Conservation (phyloP, 2,888 invertebrate genomes). For the Zygaena filipendulae region DNA sequence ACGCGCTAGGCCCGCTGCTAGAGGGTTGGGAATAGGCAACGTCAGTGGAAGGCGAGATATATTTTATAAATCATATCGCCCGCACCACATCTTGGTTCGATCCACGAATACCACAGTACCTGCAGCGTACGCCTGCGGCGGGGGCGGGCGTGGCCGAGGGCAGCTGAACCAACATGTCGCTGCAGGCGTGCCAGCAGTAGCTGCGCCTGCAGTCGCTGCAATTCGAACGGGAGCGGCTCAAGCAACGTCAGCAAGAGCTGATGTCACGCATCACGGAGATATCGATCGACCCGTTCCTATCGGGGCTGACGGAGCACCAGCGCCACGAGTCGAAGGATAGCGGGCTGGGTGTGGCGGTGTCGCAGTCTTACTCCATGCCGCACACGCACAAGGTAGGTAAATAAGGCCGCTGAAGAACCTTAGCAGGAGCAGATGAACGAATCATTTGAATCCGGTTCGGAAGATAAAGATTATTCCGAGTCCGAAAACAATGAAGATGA, state of each 20-base stretch:
- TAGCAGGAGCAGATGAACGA: too few relatives aligned
- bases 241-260: conserved; percentile 86
- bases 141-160: conserved; percentile 68
- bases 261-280: conserved; percentile 76
- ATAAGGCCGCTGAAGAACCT: too few relatives aligned
- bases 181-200: conserved; percentile 78
- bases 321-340: conserved; percentile 96
- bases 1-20: conserved; percentile 80
- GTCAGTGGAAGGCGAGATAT: conserved; percentile 86
- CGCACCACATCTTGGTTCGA: conserved; percentile 98
- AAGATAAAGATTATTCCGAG: too few relatives aligned
- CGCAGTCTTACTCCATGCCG: conserved; percentile 87
- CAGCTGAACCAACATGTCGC: conserved; percentile 69
- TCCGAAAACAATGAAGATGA: too few relatives aligned
- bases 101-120: conserved; percentile 85
- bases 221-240: conserved; percentile 88
- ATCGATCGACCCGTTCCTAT: conserved; percentile 82
- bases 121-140: conserved; percentile 67
- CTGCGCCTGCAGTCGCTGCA: conserved; percentile 85
- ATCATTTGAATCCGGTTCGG: too few relatives aligned
- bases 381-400: conserved; percentile 96
- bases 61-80: conserved; percentile 92
- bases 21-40: conserved; percentile 91
- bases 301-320: conserved; percentile 87
- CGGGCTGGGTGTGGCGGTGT: conserved; percentile 90